A percentile compares a stretch with the other conserved stretches of the same genome.
Conservation (phyloP, 2,113 vertebrate genomes). For the Coturnix japonica region DNA sequence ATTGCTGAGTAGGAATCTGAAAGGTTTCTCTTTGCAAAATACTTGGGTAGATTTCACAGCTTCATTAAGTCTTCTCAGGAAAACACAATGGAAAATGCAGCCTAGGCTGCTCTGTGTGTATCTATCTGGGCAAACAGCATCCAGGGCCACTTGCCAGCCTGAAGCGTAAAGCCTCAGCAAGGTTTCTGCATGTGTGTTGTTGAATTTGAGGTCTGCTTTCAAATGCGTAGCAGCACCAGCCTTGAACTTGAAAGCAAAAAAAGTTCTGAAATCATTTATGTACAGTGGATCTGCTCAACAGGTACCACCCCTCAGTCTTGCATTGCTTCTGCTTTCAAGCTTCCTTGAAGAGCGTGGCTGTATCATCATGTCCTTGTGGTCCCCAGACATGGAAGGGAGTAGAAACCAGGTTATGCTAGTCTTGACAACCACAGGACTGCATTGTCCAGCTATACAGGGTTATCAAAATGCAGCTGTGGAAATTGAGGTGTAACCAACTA, state of each 20-base stretch:
- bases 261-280: background rate
- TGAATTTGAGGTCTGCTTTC: background rate
- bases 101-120: accelerated
- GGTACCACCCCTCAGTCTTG: background rate
- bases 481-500: background rate
- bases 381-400: background rate
- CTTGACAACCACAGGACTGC: background rate
- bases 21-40: background rate
- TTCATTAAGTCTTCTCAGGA: background rate
- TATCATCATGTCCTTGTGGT: background rate
- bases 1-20: background rate
- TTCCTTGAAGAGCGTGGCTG: background rate
- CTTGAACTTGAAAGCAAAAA: background rate
- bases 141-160: background rate
- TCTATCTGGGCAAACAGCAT: background rate
- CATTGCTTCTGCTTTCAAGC: background rate
- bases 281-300: background rate
- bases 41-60: background rate
- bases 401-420: background rate
- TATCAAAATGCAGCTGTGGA: accelerated
- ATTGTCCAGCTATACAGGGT: background rate
- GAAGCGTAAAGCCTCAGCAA: background rate
- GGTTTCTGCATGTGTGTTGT: accelerated
- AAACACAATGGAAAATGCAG: background rate
- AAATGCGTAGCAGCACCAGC: accelerated